A percentile compares a stretch with the other conserved stretches of the same genome.
phyloP scores from a whole-genome alignment of 2,797 vertebrate species.

The Hydrocynus forskahlii region DNA sequence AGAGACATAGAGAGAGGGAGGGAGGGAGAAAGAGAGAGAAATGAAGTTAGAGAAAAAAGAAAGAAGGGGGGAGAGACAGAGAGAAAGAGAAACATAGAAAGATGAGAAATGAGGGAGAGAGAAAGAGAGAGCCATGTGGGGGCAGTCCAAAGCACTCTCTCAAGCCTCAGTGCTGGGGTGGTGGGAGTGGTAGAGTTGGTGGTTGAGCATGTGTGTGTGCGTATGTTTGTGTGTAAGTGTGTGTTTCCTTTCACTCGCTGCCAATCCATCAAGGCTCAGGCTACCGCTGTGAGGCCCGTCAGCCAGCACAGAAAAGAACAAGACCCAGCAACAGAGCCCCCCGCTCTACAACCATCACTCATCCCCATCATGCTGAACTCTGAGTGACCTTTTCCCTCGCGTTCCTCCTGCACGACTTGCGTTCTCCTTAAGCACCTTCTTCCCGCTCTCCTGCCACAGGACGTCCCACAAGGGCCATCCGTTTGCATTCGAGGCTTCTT shows the following conservation, averaged over 20 bases:
- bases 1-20: background rate
- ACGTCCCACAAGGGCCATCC: slow-evolving; percentile 6
- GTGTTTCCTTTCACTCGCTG: slow-evolving; percentile 92
- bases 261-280: slow-evolving; percentile 96
- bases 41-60: background rate
- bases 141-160: slow-evolving; percentile 55
- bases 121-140: background rate
- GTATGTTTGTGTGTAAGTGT: slow-evolving; percentile 71
- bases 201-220: slow-evolving; percentile 46
- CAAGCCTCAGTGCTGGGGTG: slow-evolving; percentile 38
- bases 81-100: background rate
- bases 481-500: slow-evolving; percentile 15
- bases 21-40: background rate
- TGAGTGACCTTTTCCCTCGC: slow-evolving; percentile 85
- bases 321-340: slow-evolving; percentile 85
- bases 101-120: background rate
- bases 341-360: slow-evolving; percentile 87
- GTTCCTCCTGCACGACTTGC: slow-evolving; percentile 78
- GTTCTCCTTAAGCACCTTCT: slow-evolving; percentile 76
- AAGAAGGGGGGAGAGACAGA: background rate
- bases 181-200: slow-evolving; percentile 47
- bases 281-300: slow-evolving; percentile 91
- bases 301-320: slow-evolving; percentile 85
- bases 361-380: slow-evolving; percentile 89
- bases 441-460: slow-evolving; percentile 42